A percentile compares a stretch with the other conserved stretches of the same genome.
Conservation (phyloP, 1,140 invertebrate species). For the Phortica variegata region DNA sequence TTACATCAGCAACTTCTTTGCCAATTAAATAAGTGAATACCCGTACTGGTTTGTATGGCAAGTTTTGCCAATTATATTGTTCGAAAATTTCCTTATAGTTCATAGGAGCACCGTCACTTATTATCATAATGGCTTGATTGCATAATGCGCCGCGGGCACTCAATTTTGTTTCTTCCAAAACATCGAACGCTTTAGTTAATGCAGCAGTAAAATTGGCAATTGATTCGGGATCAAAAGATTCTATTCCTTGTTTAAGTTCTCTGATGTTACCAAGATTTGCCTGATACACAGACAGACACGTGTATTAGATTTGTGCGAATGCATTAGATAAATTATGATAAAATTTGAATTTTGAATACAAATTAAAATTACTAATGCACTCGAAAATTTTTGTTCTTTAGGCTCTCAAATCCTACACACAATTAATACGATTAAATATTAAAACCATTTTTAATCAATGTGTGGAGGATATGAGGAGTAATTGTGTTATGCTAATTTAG, state of each 20-base stretch:
- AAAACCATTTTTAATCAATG: no score
- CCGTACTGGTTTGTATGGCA: conserved; percentile 75
- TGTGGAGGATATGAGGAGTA: conserved; percentile 15
- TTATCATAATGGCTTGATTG: conserved; percentile 91
- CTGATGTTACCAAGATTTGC: conserved; percentile 88
- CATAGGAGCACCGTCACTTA: conserved; percentile 96
- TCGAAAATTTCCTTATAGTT: conserved; percentile 90
- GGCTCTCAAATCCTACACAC: no score
- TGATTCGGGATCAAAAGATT: conserved; percentile 75
- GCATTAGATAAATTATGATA: conserved; percentile 34
- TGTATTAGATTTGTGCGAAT: neutral
- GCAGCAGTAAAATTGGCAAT: conserved; percentile 95
- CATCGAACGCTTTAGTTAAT: conserved; percentile 84
- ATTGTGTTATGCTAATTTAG: conserved; percentile 9
- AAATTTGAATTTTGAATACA: conserved; percentile 9
- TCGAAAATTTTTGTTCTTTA: conserved; percentile 6
- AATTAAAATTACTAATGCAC: neutral
- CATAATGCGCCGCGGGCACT: conserved; percentile 66
- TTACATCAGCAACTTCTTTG: conserved; percentile 78
- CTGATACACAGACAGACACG: no score
- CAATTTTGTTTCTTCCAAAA: conserved; percentile 68
- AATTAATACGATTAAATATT: no score
- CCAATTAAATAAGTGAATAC: conserved; percentile 98
- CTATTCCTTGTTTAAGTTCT: conserved; percentile 78
- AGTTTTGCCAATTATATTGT: conserved; percentile 78